Base-by-base conservation (phyloP, 2,888 invertebrate species). In the Mylabris sibirica region DNA sequence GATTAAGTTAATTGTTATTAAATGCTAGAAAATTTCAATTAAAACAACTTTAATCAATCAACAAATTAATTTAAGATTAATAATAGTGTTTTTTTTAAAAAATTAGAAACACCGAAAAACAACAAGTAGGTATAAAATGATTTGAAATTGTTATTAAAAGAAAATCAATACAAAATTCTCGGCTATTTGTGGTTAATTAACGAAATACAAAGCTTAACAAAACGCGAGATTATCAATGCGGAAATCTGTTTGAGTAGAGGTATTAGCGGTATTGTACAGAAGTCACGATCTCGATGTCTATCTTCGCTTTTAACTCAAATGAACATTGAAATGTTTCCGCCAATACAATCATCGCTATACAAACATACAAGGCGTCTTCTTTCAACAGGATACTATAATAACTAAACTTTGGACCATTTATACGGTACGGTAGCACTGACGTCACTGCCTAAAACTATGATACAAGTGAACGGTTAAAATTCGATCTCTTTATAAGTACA, bases 1-100 rank as follows among this genome's bases (percentile, higher is more conserved):
- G 20, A 49, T 49, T 49, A 49, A 20, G 20, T 22, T 49, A 49
- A 49, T 49, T 49, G 49, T 22, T 49, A 49, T 49, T 49, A 49
- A 49, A 49, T 20, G 9, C 20, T 9, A 20, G 17, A 20, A 22
- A 44, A 44, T 44, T 44, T 11, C 6, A n/a, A n/a, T 44, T n/a
- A 44, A 44, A 44, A n/a, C n/a, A 44, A 44, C 3, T n/a, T 44
- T 30, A 30, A 44, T n/a, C 17, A 44, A 44, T 44, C 17, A n/a
- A 2, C 41, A 14, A 41, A 12, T 41, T 12, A 35, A 17, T 17
- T 44, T 17, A 17, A n/a, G 3, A 44, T 17, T 44, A 44, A 44
- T 17, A n/a, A 4, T n/a, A 38, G 8, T 30, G 30, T 30, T 8
- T n/a, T n/a, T n/a, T n/a, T n/a, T n/a, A n/a, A n/a, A n/a, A n/a